Evolutionary conservation across 2,888 invertebrate genomes (phyloP), one percentile per base, ranked within the genome.

Genomic region (Eupithecia insigniata): DNA sequence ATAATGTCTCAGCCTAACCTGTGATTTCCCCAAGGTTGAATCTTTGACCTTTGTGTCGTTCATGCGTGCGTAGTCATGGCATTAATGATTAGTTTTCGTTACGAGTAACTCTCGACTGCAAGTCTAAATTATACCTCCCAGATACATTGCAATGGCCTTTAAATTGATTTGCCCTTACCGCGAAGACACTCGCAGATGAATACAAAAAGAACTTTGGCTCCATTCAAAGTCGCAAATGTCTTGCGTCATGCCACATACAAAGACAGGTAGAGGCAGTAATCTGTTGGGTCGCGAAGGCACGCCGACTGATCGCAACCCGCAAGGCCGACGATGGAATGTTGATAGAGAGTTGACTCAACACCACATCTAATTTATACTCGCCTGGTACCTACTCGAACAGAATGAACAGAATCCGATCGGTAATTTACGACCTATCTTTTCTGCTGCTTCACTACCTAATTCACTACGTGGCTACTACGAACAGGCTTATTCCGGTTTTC

Each of bases 311-410:
- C 79, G 80, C 87, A 88, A 88, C 86, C 84, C 79, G 80, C 87
- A 88, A 88, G 87, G 87, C 84, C 86, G 82, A 68, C 76, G 51
- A 76, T 82, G 90, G 90, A 90, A 91, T 91, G 90, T 79, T 72
- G 87, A 86, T 89, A 87, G 89, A 91, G 89, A 89, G 90, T 85
- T 85, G 86, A 83, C 84, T 86, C 85, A 82, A 79, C 81, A 78
- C 79, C 76, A 80, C 84, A 78, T 77, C 79, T 83, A 77, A 84
- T 84, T 83, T 87, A 87, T 87, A 86, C 81, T 67, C 73, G 82
- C 84, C 82, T 84, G 75, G 84, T 84, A 51, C n/a, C 46, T 46
- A 85, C 77, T 71, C 70, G 68, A 64, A 32, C 65, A 22, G 22
- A 51, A 46, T 46, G 46, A 66, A 65, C 67, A 72, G 51, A 34